Base-by-base conservation (phyloP, 2,888 invertebrate species). In the Coenonympha glycerion region DNA sequence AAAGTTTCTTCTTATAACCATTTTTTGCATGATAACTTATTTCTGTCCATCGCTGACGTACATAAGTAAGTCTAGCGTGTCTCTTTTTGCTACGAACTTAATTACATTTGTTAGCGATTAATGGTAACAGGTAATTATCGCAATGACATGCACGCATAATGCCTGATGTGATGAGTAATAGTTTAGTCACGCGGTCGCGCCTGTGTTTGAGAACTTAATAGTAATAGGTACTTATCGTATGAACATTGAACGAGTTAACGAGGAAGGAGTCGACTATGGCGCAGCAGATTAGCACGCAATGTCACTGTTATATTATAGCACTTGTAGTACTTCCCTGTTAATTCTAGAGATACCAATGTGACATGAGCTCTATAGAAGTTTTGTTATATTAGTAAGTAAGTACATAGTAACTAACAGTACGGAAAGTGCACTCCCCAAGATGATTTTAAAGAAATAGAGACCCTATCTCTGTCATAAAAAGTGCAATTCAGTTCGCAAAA, bases 231-330 rank as follows among this genome's bases (percentile, higher is more conserved):
- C 6, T 33, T 19, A 22, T 37, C 37, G 21, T 22, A 22, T 13
- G 37, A 22, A 11, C 11, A 13, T 13, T 13, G 37, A 22, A 11
- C 11, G 8, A 37, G 37, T 36, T 11, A 18, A 31, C 31, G 9
- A 44, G 42, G 42, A 31, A 44, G 31, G 21, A 21, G 9, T 44
- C n/a, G n/a, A n/a, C 22, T 41, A 28, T 41, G 28, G 22, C 42
- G 31, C 21, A 21, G 42, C 28, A 9, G 24, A 26, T 41, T 16
- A 13, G 22, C 13, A 16, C 24, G 15, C 39, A 39, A 15, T 8
- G 31, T 15, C 15, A 31, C 13, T 31, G 15, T 15, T 8, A 6
- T 6, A 8, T 1, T 3, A n/a, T 28, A 28, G 8, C n/a, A n/a
- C n/a, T n/a, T n/a, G n/a, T 26, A 26, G n/a, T 4, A 11, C 28